phyloP scores from a whole-genome alignment of 2,113 vertebrate genomes.

The Myxocyprinus asiaticus region DNA sequence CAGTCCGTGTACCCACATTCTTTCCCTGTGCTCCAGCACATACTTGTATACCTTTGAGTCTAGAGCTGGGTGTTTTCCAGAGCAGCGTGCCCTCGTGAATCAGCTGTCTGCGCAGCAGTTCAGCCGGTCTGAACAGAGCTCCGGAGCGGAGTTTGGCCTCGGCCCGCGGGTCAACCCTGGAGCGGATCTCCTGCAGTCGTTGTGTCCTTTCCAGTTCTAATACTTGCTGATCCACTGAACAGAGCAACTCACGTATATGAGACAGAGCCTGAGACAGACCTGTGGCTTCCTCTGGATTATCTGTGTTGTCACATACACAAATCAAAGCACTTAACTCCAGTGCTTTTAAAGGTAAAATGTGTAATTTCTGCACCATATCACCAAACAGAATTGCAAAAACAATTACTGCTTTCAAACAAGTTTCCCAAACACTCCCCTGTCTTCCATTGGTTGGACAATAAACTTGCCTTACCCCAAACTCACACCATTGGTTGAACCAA shows the following conservation, averaged over 20 bases:
- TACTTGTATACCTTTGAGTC: slow-evolving; percentile 80
- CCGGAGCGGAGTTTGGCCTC: slow-evolving; percentile 72
- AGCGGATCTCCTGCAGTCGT: slow-evolving; percentile 84
- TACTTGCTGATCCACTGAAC: slow-evolving; percentile 84
- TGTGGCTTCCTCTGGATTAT: slow-evolving; percentile 78
- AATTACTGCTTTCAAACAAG: no score
- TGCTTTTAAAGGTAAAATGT: no score
- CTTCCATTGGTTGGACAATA: no score
- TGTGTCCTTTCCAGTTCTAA: slow-evolving; percentile 81
- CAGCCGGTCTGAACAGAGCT: slow-evolving; percentile 78
- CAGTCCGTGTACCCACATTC: neutral
- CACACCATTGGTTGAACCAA: no score
- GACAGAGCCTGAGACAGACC: slow-evolving; percentile 73
- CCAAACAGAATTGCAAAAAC: no score
- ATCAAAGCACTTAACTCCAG: neutral
- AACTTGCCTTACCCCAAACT: no score
- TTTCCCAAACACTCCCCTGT: no score
- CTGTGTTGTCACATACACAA: slow-evolving; percentile 59
- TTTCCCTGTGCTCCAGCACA: neutral
- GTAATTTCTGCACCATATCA: no score
- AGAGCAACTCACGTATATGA: slow-evolving; percentile 82
- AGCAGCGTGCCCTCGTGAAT: slow-evolving; percentile 85
- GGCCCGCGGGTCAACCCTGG: slow-evolving; percentile 78
- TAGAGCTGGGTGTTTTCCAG: slow-evolving; percentile 82
- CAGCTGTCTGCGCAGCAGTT: slow-evolving; percentile 82